These are phyloP conservation scores for Ceratosolen solmsi DNA, from an alignment of 1,140 invertebrate species.

Conservation along the genomic window DNA sequence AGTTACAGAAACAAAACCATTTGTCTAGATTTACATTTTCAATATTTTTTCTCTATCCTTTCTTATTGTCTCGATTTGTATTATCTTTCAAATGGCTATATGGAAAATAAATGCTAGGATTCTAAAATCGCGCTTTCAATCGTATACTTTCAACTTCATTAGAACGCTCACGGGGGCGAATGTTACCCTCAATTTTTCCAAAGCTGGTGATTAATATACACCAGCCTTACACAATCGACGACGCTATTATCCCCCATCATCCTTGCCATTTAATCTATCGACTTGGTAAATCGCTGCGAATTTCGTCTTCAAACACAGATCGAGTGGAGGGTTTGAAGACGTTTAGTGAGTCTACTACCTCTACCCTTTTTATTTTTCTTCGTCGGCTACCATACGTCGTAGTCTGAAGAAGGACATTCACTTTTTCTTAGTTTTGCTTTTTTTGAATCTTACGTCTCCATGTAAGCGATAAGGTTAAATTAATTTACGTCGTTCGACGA, in stretches of 20 bases:
- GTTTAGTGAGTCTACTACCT: constrained; percentile 21
- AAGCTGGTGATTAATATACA: constrained; percentile 30
- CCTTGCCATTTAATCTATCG: constrained; percentile 18
- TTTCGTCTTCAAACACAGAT: neutral
- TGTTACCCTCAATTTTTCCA: constrained; percentile 14
- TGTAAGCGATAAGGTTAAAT: neutral
- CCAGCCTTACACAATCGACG: constrained; percentile 9
- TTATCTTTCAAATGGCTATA: neutral
- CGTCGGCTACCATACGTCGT: neutral
- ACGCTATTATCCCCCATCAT: constrained; percentile 35
- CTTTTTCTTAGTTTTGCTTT: constrained; percentile 4
- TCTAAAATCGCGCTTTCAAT: neutral
- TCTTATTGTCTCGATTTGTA: neutral
- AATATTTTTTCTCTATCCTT: no score
- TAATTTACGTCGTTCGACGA: neutral
- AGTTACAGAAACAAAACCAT: neutral
- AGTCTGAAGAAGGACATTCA: neutral
- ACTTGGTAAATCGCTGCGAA: constrained; percentile 29
- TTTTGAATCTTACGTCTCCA: neutral
- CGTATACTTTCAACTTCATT: constrained; percentile 23
- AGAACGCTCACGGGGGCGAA: neutral
- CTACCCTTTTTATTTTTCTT: neutral
- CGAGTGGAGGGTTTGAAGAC: neutral
- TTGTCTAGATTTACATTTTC: neutral
- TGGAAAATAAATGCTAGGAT: neutral